A percentile compares a stretch with the other conserved stretches of the same genome.
These are phyloP conservation scores for Deilephila elpenor DNA, from an alignment of 2,888 invertebrate species.

Conservation along the genomic window DNA sequence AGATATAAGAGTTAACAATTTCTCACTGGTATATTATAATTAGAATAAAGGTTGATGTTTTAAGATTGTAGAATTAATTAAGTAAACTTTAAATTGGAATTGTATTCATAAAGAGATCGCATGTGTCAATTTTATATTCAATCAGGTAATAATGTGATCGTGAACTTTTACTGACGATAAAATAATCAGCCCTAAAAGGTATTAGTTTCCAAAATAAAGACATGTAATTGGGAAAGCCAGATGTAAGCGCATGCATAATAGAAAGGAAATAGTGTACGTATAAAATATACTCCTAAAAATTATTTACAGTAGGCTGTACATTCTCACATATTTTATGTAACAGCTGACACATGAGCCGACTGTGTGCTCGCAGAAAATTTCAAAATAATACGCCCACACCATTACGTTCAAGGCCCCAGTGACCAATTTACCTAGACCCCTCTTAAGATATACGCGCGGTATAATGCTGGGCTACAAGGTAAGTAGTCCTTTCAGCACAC, in stretches of 20 bases:
- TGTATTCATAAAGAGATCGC: no score
- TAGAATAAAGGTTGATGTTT: no score
- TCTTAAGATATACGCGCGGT: background rate
- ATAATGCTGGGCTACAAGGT: background rate
- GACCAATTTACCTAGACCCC: conserved; percentile 12
- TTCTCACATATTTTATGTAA: conserved; percentile 10
- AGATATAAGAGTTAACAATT: no score
- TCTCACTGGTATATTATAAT: no score
- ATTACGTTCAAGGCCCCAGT: background rate
- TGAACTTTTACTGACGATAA: background rate
- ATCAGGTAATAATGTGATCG: no score
- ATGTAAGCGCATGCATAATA: no score
- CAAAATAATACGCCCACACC: conserved; percentile 19
- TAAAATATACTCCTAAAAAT: background rate
- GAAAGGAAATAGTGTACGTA: background rate
- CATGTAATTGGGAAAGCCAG: no score
- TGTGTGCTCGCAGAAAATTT: conserved; percentile 12
- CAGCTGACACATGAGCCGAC: background rate
- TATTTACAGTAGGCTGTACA: background rate
- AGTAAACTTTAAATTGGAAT: no score
- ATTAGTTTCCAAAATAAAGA: no score
- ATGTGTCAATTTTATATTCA: no score
- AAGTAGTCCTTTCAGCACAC: background rate
- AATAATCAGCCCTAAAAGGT: background rate
- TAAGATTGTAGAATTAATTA: no score